phyloP scores from a whole-genome alignment of 2,888 invertebrate species.

The Cheilosia vernalis region DNA sequence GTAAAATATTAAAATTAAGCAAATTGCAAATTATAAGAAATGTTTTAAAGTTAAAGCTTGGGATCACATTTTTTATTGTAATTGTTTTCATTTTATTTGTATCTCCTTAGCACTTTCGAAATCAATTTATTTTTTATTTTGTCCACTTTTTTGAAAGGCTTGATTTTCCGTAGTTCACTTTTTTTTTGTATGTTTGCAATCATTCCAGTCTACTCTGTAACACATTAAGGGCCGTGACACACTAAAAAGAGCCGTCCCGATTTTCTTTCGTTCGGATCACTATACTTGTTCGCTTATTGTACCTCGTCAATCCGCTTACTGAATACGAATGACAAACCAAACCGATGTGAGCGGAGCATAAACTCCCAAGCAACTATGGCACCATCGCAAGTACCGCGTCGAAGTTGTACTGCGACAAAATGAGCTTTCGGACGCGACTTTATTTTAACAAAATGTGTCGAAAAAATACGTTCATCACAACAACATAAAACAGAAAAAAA shows the following conservation, averaged over 20 bases:
- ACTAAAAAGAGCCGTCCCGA: constrained; percentile 18
- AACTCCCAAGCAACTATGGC: constrained; percentile 37
- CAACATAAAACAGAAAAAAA: constrained; percentile 16
- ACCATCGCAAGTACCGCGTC: constrained; percentile 69
- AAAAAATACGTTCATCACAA: constrained; percentile 43
- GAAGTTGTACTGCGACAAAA: constrained; percentile 74
- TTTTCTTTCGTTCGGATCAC: constrained; percentile 6
- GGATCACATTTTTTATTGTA: background rate
- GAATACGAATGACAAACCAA: constrained; percentile 70
- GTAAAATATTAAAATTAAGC: background rate
- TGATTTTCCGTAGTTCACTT: constrained; percentile 19
- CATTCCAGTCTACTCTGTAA: constrained; percentile 26
- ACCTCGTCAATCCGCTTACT: constrained; percentile 67
- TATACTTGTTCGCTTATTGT: background rate
- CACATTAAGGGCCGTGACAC: constrained; percentile 35
- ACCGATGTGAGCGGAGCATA: constrained; percentile 64
- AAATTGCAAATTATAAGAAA: constrained; percentile 5
- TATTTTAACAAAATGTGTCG: constrained; percentile 73
- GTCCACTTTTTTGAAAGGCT: constrained; percentile 16
- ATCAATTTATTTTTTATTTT: background rate
- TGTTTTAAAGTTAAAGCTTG: constrained; percentile 13
- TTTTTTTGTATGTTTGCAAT: background rate
- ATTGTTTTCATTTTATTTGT: background rate
- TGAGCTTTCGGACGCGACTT: constrained; percentile 74
- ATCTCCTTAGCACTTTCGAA: background rate